Conservation (phyloP, 1,140 invertebrate species). For the Drosophila murphyi region DNA sequence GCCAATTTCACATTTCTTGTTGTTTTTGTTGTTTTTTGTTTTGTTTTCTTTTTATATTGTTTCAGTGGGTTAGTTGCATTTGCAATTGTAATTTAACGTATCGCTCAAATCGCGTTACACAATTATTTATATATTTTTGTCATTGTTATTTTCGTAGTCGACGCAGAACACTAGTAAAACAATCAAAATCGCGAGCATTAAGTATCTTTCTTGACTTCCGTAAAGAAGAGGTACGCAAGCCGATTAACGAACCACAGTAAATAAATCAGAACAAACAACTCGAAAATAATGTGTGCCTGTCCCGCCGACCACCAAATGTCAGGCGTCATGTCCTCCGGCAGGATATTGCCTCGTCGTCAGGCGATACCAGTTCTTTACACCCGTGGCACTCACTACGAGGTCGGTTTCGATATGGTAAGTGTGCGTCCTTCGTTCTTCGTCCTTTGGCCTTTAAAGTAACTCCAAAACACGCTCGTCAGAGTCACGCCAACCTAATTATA, state of each 20-base stretch:
- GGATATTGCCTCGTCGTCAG: conserved; percentile 85
- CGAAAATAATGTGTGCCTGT: conserved; percentile 1
- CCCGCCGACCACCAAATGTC: conserved; percentile 26
- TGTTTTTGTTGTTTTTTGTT: neutral
- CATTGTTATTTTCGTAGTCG: conserved; percentile 4
- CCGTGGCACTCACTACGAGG: conserved; percentile 92
- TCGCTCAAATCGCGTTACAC: conserved; percentile 9
- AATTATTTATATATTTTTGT: conserved; percentile 16
- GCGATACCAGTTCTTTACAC: conserved; percentile 91
- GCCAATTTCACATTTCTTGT: neutral
- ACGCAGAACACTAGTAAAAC: no score
- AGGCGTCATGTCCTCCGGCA: conserved; percentile 62
- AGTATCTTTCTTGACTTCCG: conserved; percentile 15
- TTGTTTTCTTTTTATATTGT: conserved; percentile 1
- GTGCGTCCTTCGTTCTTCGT: neutral
- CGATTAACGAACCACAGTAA: conserved; percentile 23
- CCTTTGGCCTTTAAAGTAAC: conserved; percentile 3
- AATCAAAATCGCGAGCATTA: neutral
- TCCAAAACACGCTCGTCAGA: neutral
- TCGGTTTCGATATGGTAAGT: conserved; percentile 93
- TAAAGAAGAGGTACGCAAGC: neutral
- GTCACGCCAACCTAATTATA: conserved; percentile 21
- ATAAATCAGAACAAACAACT: conserved; percentile 16
- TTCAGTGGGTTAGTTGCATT: conserved; percentile 19
- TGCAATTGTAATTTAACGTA: conserved; percentile 42